These are phyloP conservation scores for Zootermopsis nevadensis DNA, from an alignment of 2,888 invertebrate species.

Conservation along the genomic window DNA sequence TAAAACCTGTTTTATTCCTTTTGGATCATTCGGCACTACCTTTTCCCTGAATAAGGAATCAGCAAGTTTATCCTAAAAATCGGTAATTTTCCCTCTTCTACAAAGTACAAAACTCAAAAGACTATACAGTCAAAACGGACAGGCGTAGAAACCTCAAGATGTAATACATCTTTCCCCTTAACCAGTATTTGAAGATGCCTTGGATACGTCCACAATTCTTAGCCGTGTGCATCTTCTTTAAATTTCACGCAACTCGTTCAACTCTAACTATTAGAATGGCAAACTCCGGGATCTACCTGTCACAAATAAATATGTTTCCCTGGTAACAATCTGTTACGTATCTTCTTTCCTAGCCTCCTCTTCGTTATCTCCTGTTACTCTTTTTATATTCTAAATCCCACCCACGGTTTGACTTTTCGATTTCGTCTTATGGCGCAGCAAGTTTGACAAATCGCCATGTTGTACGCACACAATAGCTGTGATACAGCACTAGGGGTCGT, in stretches of 20 bases:
- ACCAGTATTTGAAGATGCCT: too few species aligned
- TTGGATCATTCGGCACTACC: too few species aligned
- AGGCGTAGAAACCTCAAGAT: too few species aligned
- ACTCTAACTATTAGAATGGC: background rate
- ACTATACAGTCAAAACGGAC: too few species aligned
- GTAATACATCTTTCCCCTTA: too few species aligned
- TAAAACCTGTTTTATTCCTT: too few species aligned
- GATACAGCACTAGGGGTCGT: constrained; percentile 39
- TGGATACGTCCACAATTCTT: too few species aligned
- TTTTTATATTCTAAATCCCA: constrained; percentile 3
- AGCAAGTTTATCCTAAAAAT: too few species aligned
- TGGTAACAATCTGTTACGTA: constrained; percentile 21
- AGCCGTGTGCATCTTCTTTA: too few species aligned
- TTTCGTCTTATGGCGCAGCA: constrained; percentile 33
- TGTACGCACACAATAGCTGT: constrained; percentile 45
- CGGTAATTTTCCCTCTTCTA: too few species aligned
- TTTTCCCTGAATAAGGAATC: too few species aligned
- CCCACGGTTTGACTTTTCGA: constrained; percentile 40
- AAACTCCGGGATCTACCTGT: background rate
- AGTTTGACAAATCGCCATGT: constrained; percentile 48
- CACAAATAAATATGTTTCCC: constrained; percentile 23
- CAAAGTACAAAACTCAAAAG: too few species aligned
- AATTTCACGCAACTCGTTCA: background rate
- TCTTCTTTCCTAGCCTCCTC: background rate
- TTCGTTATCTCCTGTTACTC: constrained; percentile 12